phyloP scores from a whole-genome alignment of 2,113 vertebrate genomes.

The Platichthys stellatus region DNA sequence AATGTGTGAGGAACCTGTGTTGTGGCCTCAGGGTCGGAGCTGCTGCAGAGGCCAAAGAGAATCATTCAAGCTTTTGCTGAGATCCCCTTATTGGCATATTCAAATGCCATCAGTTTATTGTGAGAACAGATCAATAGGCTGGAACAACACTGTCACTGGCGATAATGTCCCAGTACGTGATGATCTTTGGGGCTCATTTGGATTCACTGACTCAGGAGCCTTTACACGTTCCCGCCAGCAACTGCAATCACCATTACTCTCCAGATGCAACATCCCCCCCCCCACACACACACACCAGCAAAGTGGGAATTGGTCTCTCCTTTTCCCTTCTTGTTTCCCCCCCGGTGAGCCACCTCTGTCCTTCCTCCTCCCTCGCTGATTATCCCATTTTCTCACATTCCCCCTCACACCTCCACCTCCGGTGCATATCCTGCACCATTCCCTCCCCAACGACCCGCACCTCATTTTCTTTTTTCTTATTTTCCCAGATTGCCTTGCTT shows the following conservation, averaged over 20 bases:
- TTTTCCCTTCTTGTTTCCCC: background rate
- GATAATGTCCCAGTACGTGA: conserved; percentile 68
- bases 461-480: conserved; percentile 27
- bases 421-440: conserved; percentile 4
- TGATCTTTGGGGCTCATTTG: conserved; percentile 66
- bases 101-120: conserved; percentile 79
- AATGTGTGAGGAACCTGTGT: conserved; percentile 28
- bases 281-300: background rate
- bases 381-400: conserved; percentile 11
- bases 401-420: conserved; percentile 7
- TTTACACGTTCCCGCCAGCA: conserved; percentile 40
- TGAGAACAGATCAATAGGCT: conserved; percentile 72
- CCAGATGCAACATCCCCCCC: conserved; percentile 34
- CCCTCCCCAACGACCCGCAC: conserved; percentile 15
- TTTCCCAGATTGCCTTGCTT: conserved; percentile 32
- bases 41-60: conserved; percentile 48
- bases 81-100: conserved; percentile 78
- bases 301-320: background rate
- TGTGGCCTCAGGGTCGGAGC: conserved; percentile 26
- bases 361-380: background rate
- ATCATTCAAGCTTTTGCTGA: conserved; percentile 65
- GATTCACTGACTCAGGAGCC: conserved; percentile 69
- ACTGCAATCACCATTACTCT: conserved; percentile 49
- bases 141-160: conserved; percentile 75
- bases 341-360: conserved; percentile 15